Percentiles rank a stretch among this genome's conserved stretches.
These are phyloP conservation scores for Pampus argenteus DNA, from an alignment of 2,797 vertebrate genomes.

Conservation along the genomic window DNA sequence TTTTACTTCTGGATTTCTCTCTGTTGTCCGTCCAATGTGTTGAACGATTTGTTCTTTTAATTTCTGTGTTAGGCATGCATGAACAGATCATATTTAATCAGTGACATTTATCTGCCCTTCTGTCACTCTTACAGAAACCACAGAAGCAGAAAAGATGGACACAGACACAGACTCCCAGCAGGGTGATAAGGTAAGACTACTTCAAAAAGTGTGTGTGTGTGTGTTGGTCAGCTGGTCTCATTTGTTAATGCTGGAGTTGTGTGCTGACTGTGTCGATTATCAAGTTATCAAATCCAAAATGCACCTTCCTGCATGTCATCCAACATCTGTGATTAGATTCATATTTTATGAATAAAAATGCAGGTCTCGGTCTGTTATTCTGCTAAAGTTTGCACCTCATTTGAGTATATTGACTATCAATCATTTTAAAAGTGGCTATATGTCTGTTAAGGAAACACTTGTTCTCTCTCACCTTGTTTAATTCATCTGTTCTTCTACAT, in stretches of 20 bases:
- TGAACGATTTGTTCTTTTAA: neutral
- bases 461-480: neutral
- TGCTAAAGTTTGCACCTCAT: no score
- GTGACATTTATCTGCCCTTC: neutral
- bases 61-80: neutral
- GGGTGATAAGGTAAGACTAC: constrained; percentile 89
- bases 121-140: constrained; percentile 81
- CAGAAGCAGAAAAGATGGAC: constrained; percentile 94
- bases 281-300: no score
- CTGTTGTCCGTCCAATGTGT: neutral
- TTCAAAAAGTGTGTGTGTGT: no score
- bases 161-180: constrained; percentile 90
- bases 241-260: no score
- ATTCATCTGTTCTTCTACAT: neutral
- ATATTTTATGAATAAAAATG: no score
- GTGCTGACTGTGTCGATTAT: no score
- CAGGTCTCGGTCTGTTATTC: no score
- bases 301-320: no score
- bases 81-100: no score
- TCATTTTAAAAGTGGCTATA: neutral
- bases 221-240: no score
- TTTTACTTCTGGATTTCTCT: neutral
- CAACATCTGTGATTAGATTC: no score
- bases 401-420: neutral
- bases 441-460: neutral